phyloP scores from a whole-genome alignment of 2,113 vertebrate species.

The Megaleporinus macrocephalus region DNA sequence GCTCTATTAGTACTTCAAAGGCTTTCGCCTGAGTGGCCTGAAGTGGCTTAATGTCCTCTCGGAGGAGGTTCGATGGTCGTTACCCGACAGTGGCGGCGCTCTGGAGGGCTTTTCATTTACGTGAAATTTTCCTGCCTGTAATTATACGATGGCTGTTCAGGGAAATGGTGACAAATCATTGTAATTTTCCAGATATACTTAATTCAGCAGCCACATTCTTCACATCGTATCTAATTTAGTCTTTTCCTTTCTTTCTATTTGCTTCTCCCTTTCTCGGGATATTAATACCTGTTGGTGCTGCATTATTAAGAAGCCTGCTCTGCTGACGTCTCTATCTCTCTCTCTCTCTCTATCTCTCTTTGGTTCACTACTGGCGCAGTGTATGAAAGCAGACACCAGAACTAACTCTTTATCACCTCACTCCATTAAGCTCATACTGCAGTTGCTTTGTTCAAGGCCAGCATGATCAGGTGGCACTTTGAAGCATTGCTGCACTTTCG shows the following conservation, averaged over 20 bases:
- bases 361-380: not conserved
- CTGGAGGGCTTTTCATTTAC: not conserved
- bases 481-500: not conserved
- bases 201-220: conserved; percentile 41
- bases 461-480: conserved; percentile 31
- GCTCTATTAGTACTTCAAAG: not conserved
- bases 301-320: conserved; percentile 67
- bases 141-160: conserved; percentile 25
- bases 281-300: conserved; percentile 72
- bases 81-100: not conserved
- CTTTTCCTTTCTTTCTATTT: conserved; percentile 10
- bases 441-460: conserved; percentile 7
- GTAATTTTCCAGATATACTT: conserved; percentile 22
- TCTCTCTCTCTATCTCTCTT: conserved; percentile 25
- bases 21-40: not conserved
- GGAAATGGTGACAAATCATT: conserved; percentile 9
- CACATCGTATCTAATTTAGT: conserved; percentile 16
- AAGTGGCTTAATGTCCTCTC: conserved; percentile 5
- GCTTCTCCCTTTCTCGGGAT: conserved; percentile 29
- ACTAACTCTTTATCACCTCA: not conserved
- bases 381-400: conserved; percentile 13
- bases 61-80: not conserved
- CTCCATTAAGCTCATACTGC: not conserved
- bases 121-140: not conserved
- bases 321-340: conserved; percentile 13